Evolutionary conservation across 2,888 invertebrate species (phyloP).

Genomic region (Candidula unifasciata): DNA sequence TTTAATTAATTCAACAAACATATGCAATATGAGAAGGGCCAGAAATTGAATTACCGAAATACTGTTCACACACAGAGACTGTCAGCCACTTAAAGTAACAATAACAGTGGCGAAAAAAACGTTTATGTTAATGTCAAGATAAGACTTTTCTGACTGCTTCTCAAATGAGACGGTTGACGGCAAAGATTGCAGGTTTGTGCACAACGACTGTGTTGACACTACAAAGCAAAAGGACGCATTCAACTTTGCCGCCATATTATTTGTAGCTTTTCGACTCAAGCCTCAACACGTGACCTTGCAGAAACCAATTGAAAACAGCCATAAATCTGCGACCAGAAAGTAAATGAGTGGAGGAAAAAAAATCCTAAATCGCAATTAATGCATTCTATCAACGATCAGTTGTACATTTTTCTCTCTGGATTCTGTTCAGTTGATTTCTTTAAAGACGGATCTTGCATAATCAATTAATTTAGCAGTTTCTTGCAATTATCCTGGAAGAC

Average conservation of each 20-base stretch:
- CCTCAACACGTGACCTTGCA: background rate
- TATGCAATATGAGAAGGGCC: too few relatives aligned
- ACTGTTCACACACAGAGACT: background rate
- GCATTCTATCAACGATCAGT: constrained; percentile 6
- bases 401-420: constrained; percentile 10
- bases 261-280: background rate
- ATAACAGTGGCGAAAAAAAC: background rate
- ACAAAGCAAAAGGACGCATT: constrained; percentile 3
- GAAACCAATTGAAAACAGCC: background rate
- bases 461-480: constrained; percentile 9
- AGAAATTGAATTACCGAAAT: too few relatives aligned
- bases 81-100: background rate
- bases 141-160: background rate
- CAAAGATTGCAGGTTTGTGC: background rate
- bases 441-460: constrained; percentile 7
- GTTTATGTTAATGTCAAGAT: background rate
- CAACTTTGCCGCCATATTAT: background rate
- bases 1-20: too few relatives aligned
- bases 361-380: constrained; percentile 12
- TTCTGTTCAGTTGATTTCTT: constrained; percentile 7
- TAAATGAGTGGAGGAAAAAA: constrained; percentile 13
- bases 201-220: background rate
- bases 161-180: background rate
- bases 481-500: constrained; percentile 21
- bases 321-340: constrained; percentile 11